These are phyloP conservation scores for Leptinotarsa haldemani DNA, from an alignment of 2,888 invertebrate species.

Conservation along the genomic window DNA sequence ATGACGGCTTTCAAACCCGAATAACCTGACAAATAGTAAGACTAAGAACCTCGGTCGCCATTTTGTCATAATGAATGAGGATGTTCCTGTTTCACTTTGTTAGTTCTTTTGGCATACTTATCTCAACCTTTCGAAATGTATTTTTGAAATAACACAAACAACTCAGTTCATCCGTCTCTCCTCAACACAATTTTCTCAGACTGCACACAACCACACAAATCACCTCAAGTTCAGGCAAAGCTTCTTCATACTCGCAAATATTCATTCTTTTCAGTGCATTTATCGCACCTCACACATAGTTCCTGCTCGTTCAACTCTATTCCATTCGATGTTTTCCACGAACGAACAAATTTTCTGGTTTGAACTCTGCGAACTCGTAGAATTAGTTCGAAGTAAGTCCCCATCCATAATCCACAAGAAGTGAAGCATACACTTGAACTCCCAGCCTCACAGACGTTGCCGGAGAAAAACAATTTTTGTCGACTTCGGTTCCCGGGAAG, in stretches of 20 bases:
- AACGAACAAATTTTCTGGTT: neutral
- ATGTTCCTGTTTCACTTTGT: too few species aligned
- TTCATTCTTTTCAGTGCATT: neutral
- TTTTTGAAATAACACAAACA: too few species aligned
- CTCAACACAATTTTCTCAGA: too few species aligned
- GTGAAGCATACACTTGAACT: slow-evolving; percentile 11
- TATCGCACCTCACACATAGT: neutral
- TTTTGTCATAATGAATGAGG: too few species aligned
- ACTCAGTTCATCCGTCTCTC: too few species aligned
- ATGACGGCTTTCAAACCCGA: too few species aligned
- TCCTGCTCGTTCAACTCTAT: neutral
- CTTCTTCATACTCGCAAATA: neutral
- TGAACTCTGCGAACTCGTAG: neutral
- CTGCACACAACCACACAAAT: neutral
- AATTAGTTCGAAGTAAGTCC: neutral
- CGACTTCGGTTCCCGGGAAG: slow-evolving; percentile 1
- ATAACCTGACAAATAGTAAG: too few species aligned
- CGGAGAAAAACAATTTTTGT: slow-evolving; percentile 33
- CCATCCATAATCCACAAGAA: slow-evolving; percentile 8
- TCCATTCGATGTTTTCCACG: neutral
- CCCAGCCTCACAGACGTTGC: neutral
- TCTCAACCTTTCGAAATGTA: too few species aligned
- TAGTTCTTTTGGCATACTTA: too few species aligned
- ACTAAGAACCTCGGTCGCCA: too few species aligned
- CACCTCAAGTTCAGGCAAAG: neutral